Base-by-base conservation (phyloP, 2,113 vertebrate genomes). In the Prionailurus viverrinus region DNA sequence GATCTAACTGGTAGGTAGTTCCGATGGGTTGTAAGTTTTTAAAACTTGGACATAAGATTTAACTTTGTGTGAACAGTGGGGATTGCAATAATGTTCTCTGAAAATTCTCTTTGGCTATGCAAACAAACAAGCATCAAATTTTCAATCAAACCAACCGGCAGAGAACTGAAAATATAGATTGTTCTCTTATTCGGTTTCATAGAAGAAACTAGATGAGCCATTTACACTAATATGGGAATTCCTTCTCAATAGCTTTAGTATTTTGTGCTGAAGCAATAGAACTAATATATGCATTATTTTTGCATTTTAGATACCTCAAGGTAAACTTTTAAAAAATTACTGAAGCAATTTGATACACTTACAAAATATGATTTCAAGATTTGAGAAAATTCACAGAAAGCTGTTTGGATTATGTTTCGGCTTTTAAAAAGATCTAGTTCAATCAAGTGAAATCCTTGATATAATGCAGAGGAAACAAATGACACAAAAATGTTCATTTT, bases 121-220 rank as follows among this genome's bases (percentile, higher is more conserved):
- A 89, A 80, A 83, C 4, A 85, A 81, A 5, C 0, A 91, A 76
- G 11, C 39, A 94, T 58, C 36, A 76, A 25, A 88, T 92, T 93
- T 92, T 92, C 73, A 36, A 45, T 95, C 33, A 88, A 89, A 80
- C 27, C n/a, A 90, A 65, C 89, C 74, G 88, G 69, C 63, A 90
- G 55, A 69, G 39, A 89, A 53, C 25, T 69, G 85, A 71, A 94
- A 89, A 0, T 92, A 51, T 53, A 58, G 63, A 71, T 33, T 93
- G 6, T 7, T 69, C 11, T 74, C n/a, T 61, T 80, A 61, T 3
- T 90, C 33, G 16, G 2, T 89, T 96, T 92, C 88, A 4, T 89
- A 78, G 29, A 79, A 84, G 53, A 82, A 92, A 45, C 48, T 29
- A 63, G 66, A 94, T 92, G 33, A 79, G 11, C 9, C 82, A n/a